Evolutionary conservation across 2,888 invertebrate genomes (phyloP), one percentile per base, ranked within the genome.

Genomic region (Nymphalis c-album): DNA sequence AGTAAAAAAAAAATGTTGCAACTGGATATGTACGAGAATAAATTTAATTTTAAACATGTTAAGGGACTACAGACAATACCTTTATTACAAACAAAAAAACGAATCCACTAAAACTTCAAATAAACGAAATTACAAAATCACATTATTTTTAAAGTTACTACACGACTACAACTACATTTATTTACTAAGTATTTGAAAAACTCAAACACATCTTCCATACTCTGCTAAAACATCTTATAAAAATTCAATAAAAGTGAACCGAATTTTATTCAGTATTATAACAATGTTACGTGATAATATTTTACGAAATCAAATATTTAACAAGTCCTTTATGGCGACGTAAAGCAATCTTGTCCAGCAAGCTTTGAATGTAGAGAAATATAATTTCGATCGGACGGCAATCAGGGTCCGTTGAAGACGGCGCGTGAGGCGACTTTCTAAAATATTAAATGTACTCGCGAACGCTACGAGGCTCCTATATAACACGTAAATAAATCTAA

Each of bases 321-420:
- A 73, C 75, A 76, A 75, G 75, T 75, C 74, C 73, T 73, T 73
- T 71, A 70, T 68, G 72, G 70, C 61, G 64, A 77, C 78, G 79
- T 80, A 80, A 82, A 79, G 87, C 88, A 88, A 90, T 90, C 90
- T 90, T 87, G 88, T 85, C 85, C 84, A 77, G 84, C 73, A 72
- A 84, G 87, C 85, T 90, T 89, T 90, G 91, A 89, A 91, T 91
- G 89, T 89, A 82, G 85, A 82, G 85, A 91, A 90, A 92, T 92
- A 92, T 92, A 91, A 92, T 92, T 92, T 86, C 90, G 91, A 92
- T 92, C 86, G 89, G 88, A 85, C 88, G 84, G 90, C 93, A 93
- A 93, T 93, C 93, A 93, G 88, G 84, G 83, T 77, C 90, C 85
- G 93, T 93, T 92, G 91, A 91, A 91, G 90, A 84, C 80, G 85